Evolutionary conservation across 2,888 invertebrate species (phyloP).

Genomic region (Perdita meconis): DNA sequence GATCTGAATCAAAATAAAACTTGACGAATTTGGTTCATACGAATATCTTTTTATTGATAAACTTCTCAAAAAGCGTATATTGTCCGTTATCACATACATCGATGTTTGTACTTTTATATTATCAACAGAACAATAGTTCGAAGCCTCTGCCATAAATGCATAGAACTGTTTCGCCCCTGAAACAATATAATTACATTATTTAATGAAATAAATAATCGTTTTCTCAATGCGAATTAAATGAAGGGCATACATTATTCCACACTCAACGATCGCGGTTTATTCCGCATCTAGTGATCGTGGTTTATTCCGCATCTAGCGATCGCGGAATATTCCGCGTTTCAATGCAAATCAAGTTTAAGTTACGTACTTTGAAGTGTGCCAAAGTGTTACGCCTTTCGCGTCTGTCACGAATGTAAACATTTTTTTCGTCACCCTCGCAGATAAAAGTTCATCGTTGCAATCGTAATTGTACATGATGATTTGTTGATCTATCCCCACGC

Average conservation of each 20-base stretch:
- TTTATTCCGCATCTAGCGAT: too few species aligned
- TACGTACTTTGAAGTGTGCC: constrained; percentile 67
- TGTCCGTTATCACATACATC: neutral
- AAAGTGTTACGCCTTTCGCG: constrained; percentile 78
- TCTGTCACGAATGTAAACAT: constrained; percentile 77
- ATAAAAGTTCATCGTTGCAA: constrained; percentile 61
- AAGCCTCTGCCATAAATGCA: constrained; percentile 86
- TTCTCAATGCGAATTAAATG: too few species aligned
- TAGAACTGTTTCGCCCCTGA: constrained; percentile 75
- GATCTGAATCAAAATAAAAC: too few species aligned
- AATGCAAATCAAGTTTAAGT: constrained; percentile 16
- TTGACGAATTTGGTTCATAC: too few species aligned
- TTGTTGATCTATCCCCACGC: constrained; percentile 79
- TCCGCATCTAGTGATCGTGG: too few species aligned
- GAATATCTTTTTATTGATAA: too few species aligned
- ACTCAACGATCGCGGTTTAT: too few species aligned
- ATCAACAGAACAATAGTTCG: constrained; percentile 80
- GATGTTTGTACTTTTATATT: constrained; percentile 2
- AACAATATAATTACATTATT: too few species aligned
- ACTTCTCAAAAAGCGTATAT: neutral
- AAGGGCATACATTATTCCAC: too few species aligned
- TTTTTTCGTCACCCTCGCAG: constrained; percentile 59
- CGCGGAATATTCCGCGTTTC: too few species aligned
- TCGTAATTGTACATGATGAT: constrained; percentile 73
- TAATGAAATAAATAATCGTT: too few species aligned